phyloP scores from a whole-genome alignment of 2,797 vertebrate species.

The Alosa sapidissima region DNA sequence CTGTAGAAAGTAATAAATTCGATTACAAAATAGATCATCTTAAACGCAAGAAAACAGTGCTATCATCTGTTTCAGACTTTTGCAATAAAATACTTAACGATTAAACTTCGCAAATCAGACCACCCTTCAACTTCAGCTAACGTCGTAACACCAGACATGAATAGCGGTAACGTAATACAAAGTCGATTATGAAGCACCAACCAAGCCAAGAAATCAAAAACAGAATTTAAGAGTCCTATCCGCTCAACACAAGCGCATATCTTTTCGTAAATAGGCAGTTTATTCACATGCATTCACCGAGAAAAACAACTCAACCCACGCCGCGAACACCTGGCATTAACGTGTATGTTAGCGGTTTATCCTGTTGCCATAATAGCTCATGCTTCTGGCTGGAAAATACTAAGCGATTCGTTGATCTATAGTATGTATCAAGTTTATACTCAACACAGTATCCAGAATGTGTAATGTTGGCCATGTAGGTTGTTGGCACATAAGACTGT shows the following conservation, averaged over 20 bases:
- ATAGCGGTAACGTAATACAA: not conserved
- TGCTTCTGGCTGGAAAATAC: not conserved
- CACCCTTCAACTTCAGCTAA: not conserved
- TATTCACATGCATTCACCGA: not conserved
- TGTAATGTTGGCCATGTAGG: not conserved
- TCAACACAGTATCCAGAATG: not conserved
- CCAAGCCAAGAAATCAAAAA: not conserved
- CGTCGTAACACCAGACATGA: not conserved
- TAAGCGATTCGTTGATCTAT: not conserved
- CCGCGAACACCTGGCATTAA: constrained; percentile 5
- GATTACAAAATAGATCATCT: not conserved
- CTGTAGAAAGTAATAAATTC: not conserved
- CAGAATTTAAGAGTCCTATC: not conserved
- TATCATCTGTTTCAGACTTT: not conserved
- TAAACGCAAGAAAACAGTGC: not conserved
- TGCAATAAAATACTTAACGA: not conserved
- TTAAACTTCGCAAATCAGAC: not conserved
- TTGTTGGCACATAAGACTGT: not conserved
- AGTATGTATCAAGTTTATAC: not conserved
- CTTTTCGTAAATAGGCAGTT: not conserved
- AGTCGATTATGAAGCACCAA: not conserved
- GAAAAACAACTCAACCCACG: constrained; percentile 2
- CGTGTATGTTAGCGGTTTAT: not conserved
- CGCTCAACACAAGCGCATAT: not conserved
- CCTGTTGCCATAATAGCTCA: not conserved